These are phyloP conservation scores for Lagopus leucura DNA, from an alignment of 2,113 vertebrate genomes.

Conservation along the genomic window DNA sequence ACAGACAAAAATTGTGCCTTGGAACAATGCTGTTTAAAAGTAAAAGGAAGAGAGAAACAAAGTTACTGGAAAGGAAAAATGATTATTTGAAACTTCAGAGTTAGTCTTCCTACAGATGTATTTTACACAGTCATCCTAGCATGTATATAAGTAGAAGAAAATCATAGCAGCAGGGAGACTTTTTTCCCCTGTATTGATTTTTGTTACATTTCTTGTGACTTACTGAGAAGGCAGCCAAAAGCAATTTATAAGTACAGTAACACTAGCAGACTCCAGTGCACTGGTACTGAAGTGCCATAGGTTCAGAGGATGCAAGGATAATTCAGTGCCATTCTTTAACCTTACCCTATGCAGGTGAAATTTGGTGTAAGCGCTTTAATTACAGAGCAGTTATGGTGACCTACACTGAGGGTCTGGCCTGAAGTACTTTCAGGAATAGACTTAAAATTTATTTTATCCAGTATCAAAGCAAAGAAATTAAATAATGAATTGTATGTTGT, in stretches of 20 bases:
- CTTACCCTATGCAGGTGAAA: neutral
- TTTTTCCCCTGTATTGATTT: neutral
- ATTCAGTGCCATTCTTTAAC: neutral
- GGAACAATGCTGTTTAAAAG: neutral
- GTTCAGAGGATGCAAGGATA: neutral
- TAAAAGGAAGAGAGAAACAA: neutral
- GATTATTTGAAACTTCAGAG: neutral
- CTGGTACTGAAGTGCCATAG: neutral
- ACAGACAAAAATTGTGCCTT: neutral
- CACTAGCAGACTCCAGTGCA: neutral
- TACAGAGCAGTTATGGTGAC: neutral
- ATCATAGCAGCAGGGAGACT: neutral
- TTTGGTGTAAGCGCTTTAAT: neutral
- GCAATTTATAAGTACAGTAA: constrained; percentile 35
- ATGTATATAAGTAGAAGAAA: constrained; percentile 16
- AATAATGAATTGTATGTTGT: neutral
- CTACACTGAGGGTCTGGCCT: neutral
- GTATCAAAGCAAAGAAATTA: neutral
- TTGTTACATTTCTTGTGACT: constrained; percentile 46
- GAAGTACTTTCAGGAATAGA: neutral
- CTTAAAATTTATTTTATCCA: neutral
- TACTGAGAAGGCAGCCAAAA: constrained; percentile 44
- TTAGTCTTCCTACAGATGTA: neutral
- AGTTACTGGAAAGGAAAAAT: constrained; percentile 1
- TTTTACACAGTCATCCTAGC: neutral